Percentiles rank a stretch among this genome's conserved stretches.
These are phyloP conservation scores for Tetropium fuscum DNA, from an alignment of 2,888 invertebrate species.

Conservation along the genomic window DNA sequence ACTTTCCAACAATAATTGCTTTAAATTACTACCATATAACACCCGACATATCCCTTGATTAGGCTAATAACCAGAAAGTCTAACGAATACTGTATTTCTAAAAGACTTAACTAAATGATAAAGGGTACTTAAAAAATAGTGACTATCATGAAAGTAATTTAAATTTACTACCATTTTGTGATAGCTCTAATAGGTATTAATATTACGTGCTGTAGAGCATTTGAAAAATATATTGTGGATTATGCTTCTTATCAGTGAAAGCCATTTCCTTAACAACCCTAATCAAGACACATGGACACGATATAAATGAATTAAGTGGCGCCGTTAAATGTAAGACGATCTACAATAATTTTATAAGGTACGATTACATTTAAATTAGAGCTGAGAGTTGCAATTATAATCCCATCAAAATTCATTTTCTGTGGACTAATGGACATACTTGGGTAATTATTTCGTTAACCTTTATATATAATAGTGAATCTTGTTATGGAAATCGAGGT, in stretches of 20 bases:
- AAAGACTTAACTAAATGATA: too few relatives aligned
- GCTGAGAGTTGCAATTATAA: constrained; percentile 41
- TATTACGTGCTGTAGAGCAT: too few relatives aligned
- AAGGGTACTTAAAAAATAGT: too few relatives aligned
- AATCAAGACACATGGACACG: constrained; percentile 34
- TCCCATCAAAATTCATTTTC: constrained; percentile 44
- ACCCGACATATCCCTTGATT: too few relatives aligned
- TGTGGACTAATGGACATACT: constrained; percentile 33
- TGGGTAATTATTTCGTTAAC: constrained; percentile 34
- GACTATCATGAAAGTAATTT: too few relatives aligned
- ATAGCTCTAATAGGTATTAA: too few relatives aligned
- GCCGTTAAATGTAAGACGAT: constrained; percentile 25
- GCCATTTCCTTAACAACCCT: constrained; percentile 26
- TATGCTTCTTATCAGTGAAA: constrained; percentile 33
- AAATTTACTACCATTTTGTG: too few relatives aligned
- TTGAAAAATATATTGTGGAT: too few relatives aligned
- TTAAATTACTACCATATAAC: too few relatives aligned
- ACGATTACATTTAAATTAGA: constrained; percentile 33
- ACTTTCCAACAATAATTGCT: too few relatives aligned
- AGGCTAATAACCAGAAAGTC: too few relatives aligned
- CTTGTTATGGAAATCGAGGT: constrained; percentile 8
- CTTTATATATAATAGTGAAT: constrained; percentile 24
- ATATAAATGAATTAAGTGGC: constrained; percentile 39
- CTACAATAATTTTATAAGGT: constrained; percentile 30
- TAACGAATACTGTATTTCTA: too few relatives aligned